Evolutionary conservation across 2,888 invertebrate genomes (phyloP).

Genomic region (Pyrocoelia pectoralis): DNA sequence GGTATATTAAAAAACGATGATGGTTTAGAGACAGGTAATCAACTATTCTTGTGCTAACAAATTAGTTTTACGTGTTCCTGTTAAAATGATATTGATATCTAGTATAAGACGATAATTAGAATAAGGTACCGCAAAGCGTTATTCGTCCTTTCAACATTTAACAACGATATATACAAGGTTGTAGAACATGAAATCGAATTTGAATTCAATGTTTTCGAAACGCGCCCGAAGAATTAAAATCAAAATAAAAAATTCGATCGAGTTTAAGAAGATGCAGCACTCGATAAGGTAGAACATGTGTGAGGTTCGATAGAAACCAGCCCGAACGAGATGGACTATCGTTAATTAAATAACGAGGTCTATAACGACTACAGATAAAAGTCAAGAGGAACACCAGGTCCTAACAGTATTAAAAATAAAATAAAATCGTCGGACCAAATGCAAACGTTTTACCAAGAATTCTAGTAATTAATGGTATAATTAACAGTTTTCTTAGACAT

Average conservation of each 20-base stretch:
- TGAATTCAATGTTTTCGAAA: conserved; percentile 29
- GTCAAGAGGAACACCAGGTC: conserved; percentile 50
- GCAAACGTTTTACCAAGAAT: conserved; percentile 28
- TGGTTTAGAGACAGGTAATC: conserved; percentile 25
- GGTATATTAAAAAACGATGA: conserved; percentile 24
- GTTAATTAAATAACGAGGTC: conserved; percentile 61
- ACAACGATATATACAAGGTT: conserved; percentile 7
- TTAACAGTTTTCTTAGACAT: conserved; percentile 16
- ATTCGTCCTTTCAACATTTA: not conserved
- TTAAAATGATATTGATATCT: conserved; percentile 5
- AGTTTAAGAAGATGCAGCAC: conserved; percentile 54
- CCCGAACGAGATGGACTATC: conserved; percentile 54
- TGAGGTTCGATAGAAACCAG: conserved; percentile 59
- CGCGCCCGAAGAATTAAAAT: conserved; percentile 30
- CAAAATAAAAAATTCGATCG: conserved; percentile 35
- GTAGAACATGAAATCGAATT: conserved; percentile 20
- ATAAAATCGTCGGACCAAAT: conserved; percentile 16
- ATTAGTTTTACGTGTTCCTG: conserved; percentile 17
- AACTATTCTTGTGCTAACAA: conserved; percentile 18
- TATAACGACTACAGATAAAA: conserved; percentile 53
- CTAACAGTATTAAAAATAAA: conserved; percentile 42
- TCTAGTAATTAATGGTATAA: conserved; percentile 27
- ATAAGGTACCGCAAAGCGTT: not conserved
- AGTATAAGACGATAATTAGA: conserved; percentile 3
- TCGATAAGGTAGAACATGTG: conserved; percentile 59